Percentiles rank a stretch among this genome's conserved stretches.
Conservation (phyloP, 2,888 invertebrate species). For the Nephrotoma flavescens region DNA sequence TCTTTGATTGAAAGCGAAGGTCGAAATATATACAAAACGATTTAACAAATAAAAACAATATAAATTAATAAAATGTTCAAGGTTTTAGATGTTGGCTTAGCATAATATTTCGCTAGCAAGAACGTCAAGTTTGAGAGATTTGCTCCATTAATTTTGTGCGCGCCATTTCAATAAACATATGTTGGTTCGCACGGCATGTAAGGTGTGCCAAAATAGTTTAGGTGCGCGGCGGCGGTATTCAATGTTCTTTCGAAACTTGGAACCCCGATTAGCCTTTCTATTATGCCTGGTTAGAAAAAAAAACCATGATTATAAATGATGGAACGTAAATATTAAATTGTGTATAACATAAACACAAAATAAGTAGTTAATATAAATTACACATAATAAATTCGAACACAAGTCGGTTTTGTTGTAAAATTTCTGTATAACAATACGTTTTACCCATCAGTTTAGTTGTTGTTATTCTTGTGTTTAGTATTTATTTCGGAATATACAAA, state of each 20-base stretch:
- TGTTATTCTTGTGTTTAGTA: not conserved
- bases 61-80: not conserved
- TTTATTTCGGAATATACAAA: not conserved
- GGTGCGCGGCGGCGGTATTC: not conserved
- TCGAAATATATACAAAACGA: not conserved
- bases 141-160: not conserved
- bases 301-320: too few species aligned
- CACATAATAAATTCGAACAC: not conserved
- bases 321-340: not conserved
- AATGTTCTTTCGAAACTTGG: too few species aligned
- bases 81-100: not conserved
- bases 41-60: too few species aligned
- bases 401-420: not conserved
- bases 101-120: too few species aligned
- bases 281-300: too few species aligned
- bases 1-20: not conserved
- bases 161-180: not conserved
- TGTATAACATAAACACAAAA: not conserved
- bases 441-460: not conserved
- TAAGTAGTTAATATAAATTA: not conserved
- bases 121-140: not conserved
- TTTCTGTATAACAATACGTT: not conserved
- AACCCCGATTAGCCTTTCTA: too few species aligned
- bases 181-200: not conserved
- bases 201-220: not conserved